These are phyloP conservation scores for Numenius arquata DNA, from an alignment of 2,113 vertebrate species.

Conservation along the genomic window DNA sequence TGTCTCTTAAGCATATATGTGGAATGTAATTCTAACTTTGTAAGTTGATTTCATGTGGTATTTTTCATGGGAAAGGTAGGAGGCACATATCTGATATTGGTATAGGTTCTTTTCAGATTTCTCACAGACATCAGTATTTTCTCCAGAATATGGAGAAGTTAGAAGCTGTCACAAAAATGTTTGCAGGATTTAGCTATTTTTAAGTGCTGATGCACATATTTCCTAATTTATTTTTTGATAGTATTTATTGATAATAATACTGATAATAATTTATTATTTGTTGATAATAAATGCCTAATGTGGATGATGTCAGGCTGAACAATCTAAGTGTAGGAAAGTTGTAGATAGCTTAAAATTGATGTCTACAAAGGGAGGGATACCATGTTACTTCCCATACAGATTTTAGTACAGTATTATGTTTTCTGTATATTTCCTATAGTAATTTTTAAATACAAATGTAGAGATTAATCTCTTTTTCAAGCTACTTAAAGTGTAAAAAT, in stretches of 20 bases:
- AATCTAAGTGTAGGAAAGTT: neutral
- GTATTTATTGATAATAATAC: neutral
- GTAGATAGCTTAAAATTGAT: neutral
- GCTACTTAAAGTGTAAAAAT: neutral
- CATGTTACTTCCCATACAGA: neutral
- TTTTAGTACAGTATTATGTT: neutral
- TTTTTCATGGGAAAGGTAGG: neutral
- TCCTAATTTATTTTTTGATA: neutral
- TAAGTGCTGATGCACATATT: fast-evolving
- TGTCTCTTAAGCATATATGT: neutral
- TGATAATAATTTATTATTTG: neutral
- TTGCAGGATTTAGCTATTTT: neutral
- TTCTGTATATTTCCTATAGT: neutral
- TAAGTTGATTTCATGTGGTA: neutral
- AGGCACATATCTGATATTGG: neutral
- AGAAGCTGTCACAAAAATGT: neutral
- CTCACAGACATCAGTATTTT: neutral
- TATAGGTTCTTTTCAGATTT: neutral
- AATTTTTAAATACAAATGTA: neutral
- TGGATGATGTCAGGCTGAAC: neutral
- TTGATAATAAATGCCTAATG: neutral
- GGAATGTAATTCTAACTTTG: neutral
- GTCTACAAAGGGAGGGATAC: neutral
- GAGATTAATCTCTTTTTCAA: neutral
- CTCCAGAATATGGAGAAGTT: neutral